Base-by-base conservation (phyloP, 1,140 invertebrate species). In the Leguminivora glycinivorella region DNA sequence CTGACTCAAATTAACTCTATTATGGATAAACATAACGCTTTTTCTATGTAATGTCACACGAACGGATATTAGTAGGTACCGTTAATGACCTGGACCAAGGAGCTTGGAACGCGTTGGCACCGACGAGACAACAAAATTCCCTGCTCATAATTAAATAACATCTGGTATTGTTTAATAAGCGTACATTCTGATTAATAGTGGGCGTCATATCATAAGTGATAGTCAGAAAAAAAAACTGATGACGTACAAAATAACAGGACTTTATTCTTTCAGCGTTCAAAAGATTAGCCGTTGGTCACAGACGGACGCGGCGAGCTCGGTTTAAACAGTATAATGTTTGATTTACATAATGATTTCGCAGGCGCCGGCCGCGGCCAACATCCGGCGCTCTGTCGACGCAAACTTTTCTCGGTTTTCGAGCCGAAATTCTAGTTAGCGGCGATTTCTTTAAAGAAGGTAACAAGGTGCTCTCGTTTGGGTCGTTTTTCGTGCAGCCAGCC, bases 361-460 rank as follows among this genome's bases (percentile, higher is more conserved):
- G 85, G 87, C 87, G 89, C 89, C 84, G 80, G 81, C 78, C 79
- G 73, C 84, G 80, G 81, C 78, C 79, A 73, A 77, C 80, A 31
- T 56, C 34, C 34, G 67, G 67, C 38, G 67, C 17, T 80, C 79
- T 82, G 77, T 73, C 73, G 76, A 74, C 78, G 68, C 75, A 72
- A 72, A 85, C 81, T 90, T 88, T 91, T 89, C 89, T 90, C 78
- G 84, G 89, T 91, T 91, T 91, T 88, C 81, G 87, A 90, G 81
- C 81, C 85, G 82, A 89, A 91, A 90, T 91, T 91, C 89, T 90
- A 91, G 88, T 91, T 91, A 90, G 88, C 82, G 78, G 89, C 86
- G 86, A 90, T 90, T 88, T 90, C 86, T 89, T 90, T 90, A 88
- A 90, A 90, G 88, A 88, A 83, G 87, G 89, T 91, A 91, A 91